A percentile compares a stretch with the other conserved stretches of the same genome.
Conservation (phyloP, 2,113 vertebrate species). For the Cinclus mexicanus region DNA sequence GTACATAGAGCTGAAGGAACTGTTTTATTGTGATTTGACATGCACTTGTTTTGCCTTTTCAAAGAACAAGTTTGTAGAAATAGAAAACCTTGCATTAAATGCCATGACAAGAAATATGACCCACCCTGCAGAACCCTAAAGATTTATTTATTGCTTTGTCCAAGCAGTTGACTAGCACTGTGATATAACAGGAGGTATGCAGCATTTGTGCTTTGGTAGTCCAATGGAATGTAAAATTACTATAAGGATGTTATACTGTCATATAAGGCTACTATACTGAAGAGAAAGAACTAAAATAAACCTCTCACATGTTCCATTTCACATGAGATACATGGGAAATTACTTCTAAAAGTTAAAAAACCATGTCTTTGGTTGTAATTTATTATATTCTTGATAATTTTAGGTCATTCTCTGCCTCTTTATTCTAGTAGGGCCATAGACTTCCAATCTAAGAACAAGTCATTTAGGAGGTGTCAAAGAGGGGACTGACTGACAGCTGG, state of each 20-base stretch:
- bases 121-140: background rate
- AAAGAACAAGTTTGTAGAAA: background rate
- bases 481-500: background rate
- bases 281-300: background rate
- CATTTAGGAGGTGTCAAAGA: background rate
- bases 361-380: background rate
- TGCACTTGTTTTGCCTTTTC: background rate
- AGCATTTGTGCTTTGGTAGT: background rate
- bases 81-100: background rate
- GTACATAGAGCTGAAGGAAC: background rate
- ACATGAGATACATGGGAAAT: background rate
- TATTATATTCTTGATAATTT: background rate
- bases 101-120: background rate
- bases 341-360: background rate
- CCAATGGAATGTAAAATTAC: background rate
- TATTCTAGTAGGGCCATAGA: background rate
- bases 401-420: background rate
- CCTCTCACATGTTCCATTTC: background rate
- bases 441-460: background rate
- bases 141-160: background rate
- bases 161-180: background rate
- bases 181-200: no score
- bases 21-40: background rate
- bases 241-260: background rate
- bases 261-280: background rate